Evolutionary conservation across 1,140 invertebrate genomes (phyloP), one percentile per base, ranked within the genome.

Genomic region (Oncopodura yosiiana): DNA sequence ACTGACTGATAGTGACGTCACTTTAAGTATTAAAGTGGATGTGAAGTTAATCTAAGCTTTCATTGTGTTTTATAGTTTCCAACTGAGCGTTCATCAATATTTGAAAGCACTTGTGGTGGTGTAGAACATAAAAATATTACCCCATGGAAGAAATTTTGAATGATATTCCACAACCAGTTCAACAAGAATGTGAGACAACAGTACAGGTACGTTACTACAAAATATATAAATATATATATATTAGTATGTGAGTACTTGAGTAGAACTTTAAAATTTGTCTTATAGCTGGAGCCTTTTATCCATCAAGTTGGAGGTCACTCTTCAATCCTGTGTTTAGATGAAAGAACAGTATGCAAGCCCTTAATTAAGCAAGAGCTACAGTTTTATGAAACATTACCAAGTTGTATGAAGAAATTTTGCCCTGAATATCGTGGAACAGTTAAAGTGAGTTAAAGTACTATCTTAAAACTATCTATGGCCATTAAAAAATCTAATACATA

Each of bases 241-340:
- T 50, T n/a, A 12, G 2, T 11, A 8, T 4, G 34, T 44, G 19
- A 44, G 6, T 21, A 23, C 29, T 16, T 21, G 19, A 24, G 14
- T 24, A 16, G 26, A 32, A 32, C 16, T 14, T 49, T 18, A 49
- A 19, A 37, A 16, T 48, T 49, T 43, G 45, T 29, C 8, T 58
- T 66, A 0, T 53, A 69, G 68, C 61, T 69, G 60, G 64, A 70
- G 52, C 78, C 77, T 6, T 74, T 75, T 60, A 69, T 75, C 44
- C 75, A 76, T 61, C 75, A 76, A 68, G 75, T 77, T 58, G 76
- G 78, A 29, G 78, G 78, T n/a, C 75, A 77, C 62, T 76, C 74
- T 12, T 74, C 73, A 27, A 75, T 80, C 69, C 68, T 79, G 18
- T 72, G 71, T 39, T 70, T 78, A 51, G 75, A 79, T 65, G 71